Evolutionary conservation across 2,113 vertebrate genomes (phyloP).

Genomic region (Callithrix jacchus): DNA sequence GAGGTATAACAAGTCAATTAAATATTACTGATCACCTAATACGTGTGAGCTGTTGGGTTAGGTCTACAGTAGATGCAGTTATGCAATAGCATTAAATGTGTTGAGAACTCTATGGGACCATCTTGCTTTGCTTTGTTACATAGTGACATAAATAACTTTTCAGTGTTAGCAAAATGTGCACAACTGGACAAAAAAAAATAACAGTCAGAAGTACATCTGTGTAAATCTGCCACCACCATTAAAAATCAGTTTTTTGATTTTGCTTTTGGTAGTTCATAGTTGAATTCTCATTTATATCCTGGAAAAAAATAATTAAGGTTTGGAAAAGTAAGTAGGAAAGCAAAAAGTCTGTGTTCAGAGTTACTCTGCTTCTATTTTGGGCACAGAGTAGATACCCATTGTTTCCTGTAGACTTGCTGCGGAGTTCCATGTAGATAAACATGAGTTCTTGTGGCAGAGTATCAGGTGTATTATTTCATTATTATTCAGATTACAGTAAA

Average conservation of each 20-base stretch:
- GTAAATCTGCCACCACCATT: neutral
- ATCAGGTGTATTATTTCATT: neutral
- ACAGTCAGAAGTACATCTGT: neutral
- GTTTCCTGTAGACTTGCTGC: neutral
- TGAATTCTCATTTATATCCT: slow-evolving; percentile 6
- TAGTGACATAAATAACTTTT: neutral
- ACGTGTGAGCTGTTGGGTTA: neutral
- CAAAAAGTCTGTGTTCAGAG: neutral
- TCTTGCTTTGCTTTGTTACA: neutral
- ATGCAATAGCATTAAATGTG: neutral
- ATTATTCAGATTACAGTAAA: neutral
- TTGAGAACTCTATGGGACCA: neutral
- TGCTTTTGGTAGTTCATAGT: neutral
- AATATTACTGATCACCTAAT: neutral
- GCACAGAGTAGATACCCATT: neutral
- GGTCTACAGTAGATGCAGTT: neutral
- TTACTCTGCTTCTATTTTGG: neutral
- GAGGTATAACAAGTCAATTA: neutral
- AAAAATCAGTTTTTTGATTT: neutral
- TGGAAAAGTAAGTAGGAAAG: slow-evolving; percentile 6
- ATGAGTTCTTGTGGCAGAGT: neutral
- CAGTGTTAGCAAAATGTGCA: neutral
- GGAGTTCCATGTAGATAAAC: neutral
- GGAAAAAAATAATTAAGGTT: neutral
- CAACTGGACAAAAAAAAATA: neutral